phyloP scores from a whole-genome alignment of 2,888 invertebrate genomes.

The Leucoma salicis region DNA sequence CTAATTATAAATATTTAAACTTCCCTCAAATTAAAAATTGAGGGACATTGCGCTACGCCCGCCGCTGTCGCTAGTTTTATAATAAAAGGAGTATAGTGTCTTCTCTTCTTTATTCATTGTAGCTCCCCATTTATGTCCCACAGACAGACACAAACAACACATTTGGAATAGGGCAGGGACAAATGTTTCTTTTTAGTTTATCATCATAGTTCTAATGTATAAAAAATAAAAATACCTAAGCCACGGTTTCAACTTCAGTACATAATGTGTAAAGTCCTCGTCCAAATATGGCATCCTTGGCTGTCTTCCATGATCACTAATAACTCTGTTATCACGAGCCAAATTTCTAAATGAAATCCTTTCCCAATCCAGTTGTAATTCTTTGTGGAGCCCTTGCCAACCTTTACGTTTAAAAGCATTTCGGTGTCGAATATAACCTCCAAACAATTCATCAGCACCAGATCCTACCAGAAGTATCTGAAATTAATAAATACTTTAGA shows the following conservation, averaged over 20 bases:
- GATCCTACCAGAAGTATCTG: constrained; percentile 93
- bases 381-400: constrained; percentile 81
- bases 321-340: constrained; percentile 96
- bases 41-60: too few relatives aligned
- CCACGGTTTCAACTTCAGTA: constrained; percentile 84
- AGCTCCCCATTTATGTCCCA: too few relatives aligned
- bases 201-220: too few relatives aligned
- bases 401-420: constrained; percentile 84
- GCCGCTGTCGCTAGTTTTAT: too few relatives aligned
- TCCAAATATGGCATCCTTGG: constrained; percentile 91
- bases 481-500: constrained; percentile 12
- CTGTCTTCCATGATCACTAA: constrained; percentile 93
- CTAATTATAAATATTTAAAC: too few relatives aligned
- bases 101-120: too few relatives aligned
- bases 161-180: too few relatives aligned
- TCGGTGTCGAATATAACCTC: constrained; percentile 95
- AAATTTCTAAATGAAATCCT: constrained; percentile 95
- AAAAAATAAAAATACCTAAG: constrained; percentile 77
- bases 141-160: too few relatives aligned
- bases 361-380: constrained; percentile 89
- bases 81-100: too few relatives aligned
- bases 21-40: too few relatives aligned
- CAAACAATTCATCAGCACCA: constrained; percentile 98
- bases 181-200: too few relatives aligned
- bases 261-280: constrained; percentile 85